Evolutionary conservation across 2,113 vertebrate genomes (phyloP).

Genomic region (Platichthys flesus): DNA sequence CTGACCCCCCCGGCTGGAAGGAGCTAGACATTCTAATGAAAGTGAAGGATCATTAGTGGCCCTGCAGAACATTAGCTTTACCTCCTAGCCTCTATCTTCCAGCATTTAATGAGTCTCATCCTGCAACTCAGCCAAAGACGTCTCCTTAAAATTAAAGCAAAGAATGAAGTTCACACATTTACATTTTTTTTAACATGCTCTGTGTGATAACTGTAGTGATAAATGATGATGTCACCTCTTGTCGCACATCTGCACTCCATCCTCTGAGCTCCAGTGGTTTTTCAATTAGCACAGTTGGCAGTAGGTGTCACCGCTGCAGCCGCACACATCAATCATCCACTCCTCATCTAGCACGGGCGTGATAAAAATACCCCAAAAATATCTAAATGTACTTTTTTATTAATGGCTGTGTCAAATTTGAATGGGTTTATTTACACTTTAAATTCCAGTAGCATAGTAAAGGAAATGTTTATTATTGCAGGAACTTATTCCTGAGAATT

Average conservation of each 20-base stretch:
- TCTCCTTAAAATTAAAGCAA: too few relatives aligned
- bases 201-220: neutral
- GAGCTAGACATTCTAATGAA: too few relatives aligned
- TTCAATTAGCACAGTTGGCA: constrained; percentile 6
- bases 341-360: too few relatives aligned
- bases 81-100: too few relatives aligned
- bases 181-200: neutral
- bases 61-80: too few relatives aligned
- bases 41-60: too few relatives aligned
- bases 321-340: neutral
- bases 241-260: neutral
- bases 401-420: neutral
- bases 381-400: neutral
- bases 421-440: too few relatives aligned
- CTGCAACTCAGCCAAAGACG: neutral
- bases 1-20: too few relatives aligned
- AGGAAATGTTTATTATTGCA: neutral
- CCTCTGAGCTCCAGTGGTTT: neutral
- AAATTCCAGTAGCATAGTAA: too few relatives aligned
- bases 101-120: neutral
- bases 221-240: neutral
- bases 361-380: neutral
- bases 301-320: neutral
- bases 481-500: too few relatives aligned
- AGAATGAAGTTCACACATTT: neutral